These are phyloP conservation scores for Campylomormyrus tamandua DNA, from an alignment of 2,113 vertebrate species.

Conservation along the genomic window DNA sequence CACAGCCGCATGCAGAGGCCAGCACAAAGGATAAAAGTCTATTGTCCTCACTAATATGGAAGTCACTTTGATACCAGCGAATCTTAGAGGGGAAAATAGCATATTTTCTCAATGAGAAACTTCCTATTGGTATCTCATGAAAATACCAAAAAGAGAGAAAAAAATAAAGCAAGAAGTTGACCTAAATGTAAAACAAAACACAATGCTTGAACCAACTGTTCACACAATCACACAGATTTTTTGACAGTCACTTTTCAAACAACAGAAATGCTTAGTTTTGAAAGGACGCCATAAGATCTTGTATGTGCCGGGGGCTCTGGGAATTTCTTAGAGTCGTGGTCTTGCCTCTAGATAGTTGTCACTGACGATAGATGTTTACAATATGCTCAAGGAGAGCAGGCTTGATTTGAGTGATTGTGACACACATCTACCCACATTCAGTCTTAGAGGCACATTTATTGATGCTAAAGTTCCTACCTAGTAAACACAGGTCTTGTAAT, in stretches of 20 bases:
- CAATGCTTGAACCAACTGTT: conserved; percentile 55
- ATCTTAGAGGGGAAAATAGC: conserved; percentile 78
- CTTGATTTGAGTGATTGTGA: conserved; percentile 46
- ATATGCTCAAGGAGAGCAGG: conserved; percentile 41
- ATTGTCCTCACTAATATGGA: conserved; percentile 92
- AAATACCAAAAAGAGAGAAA: conserved; percentile 57
- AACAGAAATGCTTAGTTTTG: conserved; percentile 29
- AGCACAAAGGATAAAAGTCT: conserved; percentile 74
- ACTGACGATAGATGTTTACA: conserved; percentile 40
- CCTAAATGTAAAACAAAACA: conserved; percentile 52
- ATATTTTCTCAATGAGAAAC: conserved; percentile 62
- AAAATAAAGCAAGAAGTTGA: conserved; percentile 55
- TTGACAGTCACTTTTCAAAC: conserved; percentile 26
- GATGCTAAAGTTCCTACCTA: conserved; percentile 22
- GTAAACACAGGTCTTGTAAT: conserved; percentile 26
- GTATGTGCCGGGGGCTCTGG: conserved; percentile 37
- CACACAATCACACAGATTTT: conserved; percentile 42
- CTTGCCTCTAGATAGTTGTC: conserved; percentile 38
- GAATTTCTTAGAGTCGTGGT: conserved; percentile 34
- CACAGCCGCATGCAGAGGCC: conserved; percentile 70
- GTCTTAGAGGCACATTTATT: conserved; percentile 45
- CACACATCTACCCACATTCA: conserved; percentile 42
- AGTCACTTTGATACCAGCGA: conserved; percentile 96
- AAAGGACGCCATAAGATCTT: conserved; percentile 26
- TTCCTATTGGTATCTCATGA: conserved; percentile 70